These are phyloP conservation scores for Xiphophorus hellerii DNA, from an alignment of 2,113 vertebrate species.

Conservation along the genomic window DNA sequence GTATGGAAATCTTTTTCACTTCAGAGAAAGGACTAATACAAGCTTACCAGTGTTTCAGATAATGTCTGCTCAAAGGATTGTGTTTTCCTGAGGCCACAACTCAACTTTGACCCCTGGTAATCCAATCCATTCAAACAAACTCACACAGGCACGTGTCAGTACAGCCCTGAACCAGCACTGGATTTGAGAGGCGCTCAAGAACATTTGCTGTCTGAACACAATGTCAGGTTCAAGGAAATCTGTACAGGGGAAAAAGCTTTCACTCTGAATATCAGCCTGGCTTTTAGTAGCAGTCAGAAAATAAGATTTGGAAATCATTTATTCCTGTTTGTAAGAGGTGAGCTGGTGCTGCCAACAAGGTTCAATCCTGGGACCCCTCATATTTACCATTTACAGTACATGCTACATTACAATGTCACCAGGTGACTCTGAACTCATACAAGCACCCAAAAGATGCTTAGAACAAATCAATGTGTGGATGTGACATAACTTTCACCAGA, in stretches of 20 bases:
- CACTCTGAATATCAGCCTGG: neutral
- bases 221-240: constrained; percentile 27
- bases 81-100: constrained; percentile 18
- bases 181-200: constrained; percentile 45
- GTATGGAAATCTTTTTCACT: neutral
- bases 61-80: constrained; percentile 38
- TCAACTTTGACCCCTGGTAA: constrained; percentile 50
- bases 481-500: no score
- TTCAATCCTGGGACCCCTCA: no score
- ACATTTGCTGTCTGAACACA: constrained; percentile 44
- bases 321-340: neutral
- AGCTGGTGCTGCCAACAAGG: neutral
- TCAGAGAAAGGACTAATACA: neutral
- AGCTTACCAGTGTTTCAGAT: neutral
- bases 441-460: no score
- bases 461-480: no score
- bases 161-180: constrained; percentile 16
- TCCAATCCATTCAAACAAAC: constrained; percentile 53
- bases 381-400: no score
- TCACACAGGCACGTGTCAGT: constrained; percentile 40
- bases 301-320: neutral
- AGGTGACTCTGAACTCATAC: no score
- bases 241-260: constrained; percentile 10
- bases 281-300: neutral
- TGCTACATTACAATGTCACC: no score